A percentile compares a stretch with the other conserved stretches of the same genome.
Conservation (phyloP, 2,888 invertebrate genomes). For the Synanthedon tipuliformis region DNA sequence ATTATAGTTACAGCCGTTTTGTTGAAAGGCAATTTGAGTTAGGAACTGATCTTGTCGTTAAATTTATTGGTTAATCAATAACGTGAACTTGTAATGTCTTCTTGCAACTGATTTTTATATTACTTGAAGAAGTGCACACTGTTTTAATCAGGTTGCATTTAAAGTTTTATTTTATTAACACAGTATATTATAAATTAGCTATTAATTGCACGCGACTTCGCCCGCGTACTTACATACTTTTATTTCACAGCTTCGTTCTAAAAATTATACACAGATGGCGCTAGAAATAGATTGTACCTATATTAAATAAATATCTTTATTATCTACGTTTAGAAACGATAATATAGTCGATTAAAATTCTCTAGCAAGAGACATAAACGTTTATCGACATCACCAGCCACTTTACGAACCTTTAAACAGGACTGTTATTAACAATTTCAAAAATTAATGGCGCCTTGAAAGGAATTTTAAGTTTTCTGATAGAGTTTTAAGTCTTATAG, state of each 20-base stretch:
- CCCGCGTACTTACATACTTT: too few species aligned
- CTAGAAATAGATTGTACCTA: too few species aligned
- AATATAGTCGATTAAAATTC: not conserved
- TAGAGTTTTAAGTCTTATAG: constrained; percentile 11
- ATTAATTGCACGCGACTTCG: too few species aligned
- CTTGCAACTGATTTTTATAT: too few species aligned
- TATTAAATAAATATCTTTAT: too few species aligned
- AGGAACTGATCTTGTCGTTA: constrained; percentile 27
- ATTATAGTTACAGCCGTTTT: constrained; percentile 55
- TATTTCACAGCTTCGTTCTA: too few species aligned
- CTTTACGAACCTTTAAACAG: not conserved
- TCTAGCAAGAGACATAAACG: not conserved
- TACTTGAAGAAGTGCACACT: too few species aligned
- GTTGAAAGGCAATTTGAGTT: constrained; percentile 62
- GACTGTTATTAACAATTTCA: constrained; percentile 5
- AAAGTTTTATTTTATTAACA: too few species aligned
- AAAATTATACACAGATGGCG: too few species aligned
- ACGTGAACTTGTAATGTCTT: constrained; percentile 4
- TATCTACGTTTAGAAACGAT: too few species aligned
- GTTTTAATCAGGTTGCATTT: too few species aligned
- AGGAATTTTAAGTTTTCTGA: constrained; percentile 10
- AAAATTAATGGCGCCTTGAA: constrained; percentile 8
- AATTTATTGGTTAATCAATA: constrained; percentile 44
- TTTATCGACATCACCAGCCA: not conserved
- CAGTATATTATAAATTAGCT: too few species aligned